These are phyloP conservation scores for Sarotherodon lohbergeri DNA, from an alignment of 2,113 vertebrate species.

Conservation along the genomic window DNA sequence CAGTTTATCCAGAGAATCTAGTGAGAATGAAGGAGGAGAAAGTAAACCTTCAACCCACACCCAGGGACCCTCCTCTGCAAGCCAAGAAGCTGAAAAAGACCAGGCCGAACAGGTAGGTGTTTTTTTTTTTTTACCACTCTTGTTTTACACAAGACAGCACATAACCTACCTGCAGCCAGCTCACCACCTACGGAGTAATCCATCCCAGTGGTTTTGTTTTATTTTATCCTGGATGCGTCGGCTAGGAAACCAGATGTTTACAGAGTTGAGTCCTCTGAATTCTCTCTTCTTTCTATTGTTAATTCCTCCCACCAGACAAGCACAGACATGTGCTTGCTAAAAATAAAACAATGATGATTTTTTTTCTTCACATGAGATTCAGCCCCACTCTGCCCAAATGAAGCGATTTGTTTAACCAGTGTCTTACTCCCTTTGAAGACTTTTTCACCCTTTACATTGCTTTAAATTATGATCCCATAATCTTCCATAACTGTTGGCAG, in stretches of 20 bases:
- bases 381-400: not conserved
- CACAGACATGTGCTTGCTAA: not conserved
- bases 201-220: not conserved
- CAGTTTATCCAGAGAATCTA: slow-evolving; percentile 40
- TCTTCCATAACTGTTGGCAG: not conserved
- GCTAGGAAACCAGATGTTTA: not conserved
- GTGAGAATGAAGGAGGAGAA: slow-evolving; percentile 19
- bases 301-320: not conserved
- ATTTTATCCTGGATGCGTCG: not conserved
- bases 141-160: not conserved
- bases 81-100: not conserved
- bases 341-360: not conserved
- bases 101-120: slow-evolving; percentile 54
- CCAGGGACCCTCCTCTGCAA: not conserved
- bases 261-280: not conserved
- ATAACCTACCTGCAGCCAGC: not conserved
- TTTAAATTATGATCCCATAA: not conserved
- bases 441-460: not conserved
- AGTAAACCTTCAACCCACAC: not conserved
- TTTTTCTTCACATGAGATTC: not conserved
- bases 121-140: not conserved
- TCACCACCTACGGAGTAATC: not conserved
- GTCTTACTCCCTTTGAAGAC: not conserved
- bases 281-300: not conserved
- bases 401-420: not conserved